Base-by-base conservation (phyloP, 2,888 invertebrate species). In the Metopia argyrocephala region DNA sequence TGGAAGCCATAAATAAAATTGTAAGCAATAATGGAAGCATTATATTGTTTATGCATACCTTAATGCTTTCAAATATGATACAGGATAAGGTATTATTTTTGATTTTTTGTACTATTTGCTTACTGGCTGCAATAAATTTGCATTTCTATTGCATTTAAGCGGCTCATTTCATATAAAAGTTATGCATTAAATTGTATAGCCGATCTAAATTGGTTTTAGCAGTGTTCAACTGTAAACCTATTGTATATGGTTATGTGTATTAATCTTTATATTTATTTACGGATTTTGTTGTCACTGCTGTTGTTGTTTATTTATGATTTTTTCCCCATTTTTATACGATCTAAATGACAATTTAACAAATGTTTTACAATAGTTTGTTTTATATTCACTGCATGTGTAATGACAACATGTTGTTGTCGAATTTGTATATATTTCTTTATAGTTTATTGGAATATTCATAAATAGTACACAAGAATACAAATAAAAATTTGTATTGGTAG, bases 291-390 rank as follows among this genome's bases (percentile, higher is more conserved):
- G 48, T 48, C 7, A 48, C 18, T 18, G 5, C 20, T 23, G 21
- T 54, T 54, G 15, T 54, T 54, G 5, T 48, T 5, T 2, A n/a
- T 18, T 20, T 18, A n/a, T n/a, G n/a, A n/a, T n/a, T n/a, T n/a
- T n/a, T n/a, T n/a, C n/a, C n/a, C n/a, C n/a, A n/a, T n/a, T 18
- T 54, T 25, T 56, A 25, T 4, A 6, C 25, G 9, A 20, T 61
- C 27, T 59, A 64, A 70, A 65, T 57, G 64, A 70, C 57, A 70
- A 65, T 76, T 65, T 76, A 76, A 70, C 69, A 70, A 76, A 76
- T 76, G 76, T 76, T 76, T 57, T 45, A 57, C 57, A 57, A 70
- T 57, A 57, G 48, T 76, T 65, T 65, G 57, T 76, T 70, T 65
- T 21, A 70, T 70, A 76, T 70, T 57, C 64, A 52, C 50, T 59